Evolutionary conservation across 2,888 invertebrate species (phyloP), one percentile per base, ranked within the genome.

Genomic region (Ochropleura plecta): DNA sequence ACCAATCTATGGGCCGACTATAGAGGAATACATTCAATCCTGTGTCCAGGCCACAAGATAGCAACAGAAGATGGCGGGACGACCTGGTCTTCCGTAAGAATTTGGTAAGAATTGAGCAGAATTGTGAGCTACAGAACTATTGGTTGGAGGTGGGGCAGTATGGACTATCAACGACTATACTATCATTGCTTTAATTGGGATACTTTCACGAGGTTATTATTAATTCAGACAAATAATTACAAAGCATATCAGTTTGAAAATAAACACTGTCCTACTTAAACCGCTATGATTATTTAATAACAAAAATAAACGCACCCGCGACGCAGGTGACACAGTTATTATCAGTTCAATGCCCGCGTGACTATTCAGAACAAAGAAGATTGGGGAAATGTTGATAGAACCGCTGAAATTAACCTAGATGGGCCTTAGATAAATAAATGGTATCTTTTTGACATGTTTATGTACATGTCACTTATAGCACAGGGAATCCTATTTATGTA

Each of bases 261-360:
- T 51, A 30, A 74, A 53, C 10, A 79, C 20, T 49, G 75, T 51
- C 49, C 63, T 57, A 69, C 49, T 40, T 44, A 67, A 76, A 16
- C n/a, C 16, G 18, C 48, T 46, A 42, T 57, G 18, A 67, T 42
- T 44, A n/a, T 68, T 20, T n/a, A 53, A 73, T 66, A 49, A 68
- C 14, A 48, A 69, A 62, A 79, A 53, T 49, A 76, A 63, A 20
- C 71, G 81, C 65, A 60, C 65, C 70, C 64, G 76, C 66, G 69
- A 68, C 46, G 69, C 75, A 79, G 57, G 78, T 79, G 73, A 78
- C 66, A 73, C 81, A 74, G 68, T 79, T 72, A 70, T 79, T 72
- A 82, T 78, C 78, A 81, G 83, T 76, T 79, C 79, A 74, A 84
- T 72, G 73, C 74, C 78, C 76, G 73, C 7, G 14, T n/a, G 40